These are phyloP conservation scores for Biston stratarius DNA, from an alignment of 2,888 invertebrate genomes.

Conservation along the genomic window DNA sequence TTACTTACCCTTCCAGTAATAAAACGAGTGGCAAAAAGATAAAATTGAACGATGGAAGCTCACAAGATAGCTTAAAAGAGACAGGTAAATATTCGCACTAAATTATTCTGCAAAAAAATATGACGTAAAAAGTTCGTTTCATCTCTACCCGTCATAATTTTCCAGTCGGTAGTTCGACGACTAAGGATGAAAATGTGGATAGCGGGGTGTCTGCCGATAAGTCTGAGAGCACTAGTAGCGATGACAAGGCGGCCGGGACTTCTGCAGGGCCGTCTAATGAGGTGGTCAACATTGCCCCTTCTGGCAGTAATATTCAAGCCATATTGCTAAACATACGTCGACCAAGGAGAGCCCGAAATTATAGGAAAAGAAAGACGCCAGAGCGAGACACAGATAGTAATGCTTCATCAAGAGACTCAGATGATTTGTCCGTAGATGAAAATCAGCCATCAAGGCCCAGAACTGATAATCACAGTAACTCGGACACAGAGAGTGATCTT, in stretches of 20 bases:
- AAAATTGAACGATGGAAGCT: slow-evolving; percentile 81
- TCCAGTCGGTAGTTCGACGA: slow-evolving; percentile 55
- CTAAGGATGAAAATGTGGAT: slow-evolving; percentile 76
- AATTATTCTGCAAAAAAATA: slow-evolving; percentile 37
- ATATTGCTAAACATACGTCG: slow-evolving; percentile 72
- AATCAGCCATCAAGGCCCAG: slow-evolving; percentile 46
- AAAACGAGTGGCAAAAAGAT: slow-evolving; percentile 75
- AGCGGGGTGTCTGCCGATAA: slow-evolving; percentile 81
- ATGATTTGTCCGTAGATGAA: slow-evolving; percentile 71
- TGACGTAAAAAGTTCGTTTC: slow-evolving; percentile 57
- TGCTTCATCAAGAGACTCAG: slow-evolving; percentile 74
- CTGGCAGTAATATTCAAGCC: slow-evolving; percentile 70
- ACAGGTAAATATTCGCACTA: slow-evolving; percentile 58
- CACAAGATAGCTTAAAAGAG: slow-evolving; percentile 74
- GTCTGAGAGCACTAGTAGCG: slow-evolving; percentile 80
- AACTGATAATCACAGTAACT: slow-evolving; percentile 54
- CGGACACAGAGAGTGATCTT: slow-evolving; percentile 61
- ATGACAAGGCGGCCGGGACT: slow-evolving; percentile 61
- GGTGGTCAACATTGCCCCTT: slow-evolving; percentile 70
- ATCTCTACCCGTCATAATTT: slow-evolving; percentile 55
- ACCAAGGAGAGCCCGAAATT: slow-evolving; percentile 67
- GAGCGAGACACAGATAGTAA: slow-evolving; percentile 73
- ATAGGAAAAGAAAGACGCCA: slow-evolving; percentile 76
- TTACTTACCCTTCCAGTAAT: slow-evolving; percentile 64
- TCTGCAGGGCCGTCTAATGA: slow-evolving; percentile 69